Conservation (phyloP, 2,797 vertebrate species). For the Leuciscus waleckii region DNA sequence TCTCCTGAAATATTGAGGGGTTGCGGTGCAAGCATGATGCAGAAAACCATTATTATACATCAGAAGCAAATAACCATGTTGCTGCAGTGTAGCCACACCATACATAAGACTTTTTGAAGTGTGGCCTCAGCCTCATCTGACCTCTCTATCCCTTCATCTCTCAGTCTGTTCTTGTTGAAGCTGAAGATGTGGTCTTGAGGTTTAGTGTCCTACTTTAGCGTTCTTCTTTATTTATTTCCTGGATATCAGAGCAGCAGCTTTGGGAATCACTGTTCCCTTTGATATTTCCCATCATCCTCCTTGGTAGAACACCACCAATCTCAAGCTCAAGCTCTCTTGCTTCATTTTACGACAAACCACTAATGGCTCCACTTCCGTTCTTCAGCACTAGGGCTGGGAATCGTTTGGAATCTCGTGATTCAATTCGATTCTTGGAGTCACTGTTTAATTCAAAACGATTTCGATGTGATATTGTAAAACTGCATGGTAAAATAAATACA, state of each 20-base stretch:
- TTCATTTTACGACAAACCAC: constrained; percentile 1
- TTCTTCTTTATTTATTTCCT: constrained; percentile 48
- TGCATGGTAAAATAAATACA: background rate
- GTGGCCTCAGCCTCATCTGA: background rate
- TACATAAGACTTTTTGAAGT: constrained; percentile 23
- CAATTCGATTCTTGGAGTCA: background rate
- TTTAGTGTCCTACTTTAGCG: constrained; percentile 52
- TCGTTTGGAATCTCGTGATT: background rate
- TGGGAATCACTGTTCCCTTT: constrained; percentile 38
- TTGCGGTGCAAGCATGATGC: background rate
- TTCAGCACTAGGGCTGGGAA: background rate
- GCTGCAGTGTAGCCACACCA: constrained; percentile 4
- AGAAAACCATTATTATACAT: background rate
- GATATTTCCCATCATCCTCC: constrained; percentile 10
- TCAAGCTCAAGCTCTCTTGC: background rate
- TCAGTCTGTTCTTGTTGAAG: constrained; percentile 27
- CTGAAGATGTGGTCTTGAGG: constrained; percentile 34
- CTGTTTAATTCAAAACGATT: background rate
- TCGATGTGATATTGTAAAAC: background rate
- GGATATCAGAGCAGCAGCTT: constrained; percentile 46
- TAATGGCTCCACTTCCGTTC: background rate
- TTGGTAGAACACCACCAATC: constrained; percentile 14
- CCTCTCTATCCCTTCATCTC: constrained; percentile 46
- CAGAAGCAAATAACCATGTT: background rate
- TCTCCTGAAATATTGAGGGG: background rate